Base-by-base conservation (phyloP, 2,888 invertebrate species). In the Drosophila cyrtoloma region DNA sequence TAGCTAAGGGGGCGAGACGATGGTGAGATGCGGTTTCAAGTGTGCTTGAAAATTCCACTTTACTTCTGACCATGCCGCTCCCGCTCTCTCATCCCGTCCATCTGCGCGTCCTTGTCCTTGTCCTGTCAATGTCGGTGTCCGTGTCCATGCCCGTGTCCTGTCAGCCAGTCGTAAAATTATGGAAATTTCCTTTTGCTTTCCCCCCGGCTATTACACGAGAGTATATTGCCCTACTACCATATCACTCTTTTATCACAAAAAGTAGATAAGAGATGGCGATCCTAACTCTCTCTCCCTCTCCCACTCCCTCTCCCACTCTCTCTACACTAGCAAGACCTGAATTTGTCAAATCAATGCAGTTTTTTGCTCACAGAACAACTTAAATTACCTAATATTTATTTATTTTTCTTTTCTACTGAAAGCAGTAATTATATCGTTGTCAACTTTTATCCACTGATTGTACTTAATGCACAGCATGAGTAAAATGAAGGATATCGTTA, bases 131-230 rank as follows among this genome's bases (percentile, higher is more conserved):
- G 39, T 57, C 35, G 30, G 14, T 47, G 47, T 22, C 33, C 14
- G 51, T 47, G 59, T 32, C 55, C 26, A 12, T 50, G 14, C 33
- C 26, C 33, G 42, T 50, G 26, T 56, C 35, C 58, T 77, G 75
- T 84, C 86, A 79, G 82, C 74, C 75, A 51, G 71, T 86, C 89
- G 75, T 88, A 86, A 88, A 86, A 88, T 90, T 90, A 86, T 90
- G 90, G 89, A 90, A 90, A 90, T 90, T 88, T 88, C 71, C 82
- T 72, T 83, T 74, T 55, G 79, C 75, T 84, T 71, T 30, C 9
- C 9, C 19, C 16, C 19, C 14, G n/a, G 35, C 33, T 52, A 67
- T 68, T 70, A 55, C 37, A 19, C 19, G 26, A 26, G 56, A 30
- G 51, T 68, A 52, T 52, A 52, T 67, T 39, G 33, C 39, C 44